Evolutionary conservation across 2,797 vertebrate genomes (phyloP), one percentile per base, ranked within the genome.

Genomic region (Decapterus maruadsi): DNA sequence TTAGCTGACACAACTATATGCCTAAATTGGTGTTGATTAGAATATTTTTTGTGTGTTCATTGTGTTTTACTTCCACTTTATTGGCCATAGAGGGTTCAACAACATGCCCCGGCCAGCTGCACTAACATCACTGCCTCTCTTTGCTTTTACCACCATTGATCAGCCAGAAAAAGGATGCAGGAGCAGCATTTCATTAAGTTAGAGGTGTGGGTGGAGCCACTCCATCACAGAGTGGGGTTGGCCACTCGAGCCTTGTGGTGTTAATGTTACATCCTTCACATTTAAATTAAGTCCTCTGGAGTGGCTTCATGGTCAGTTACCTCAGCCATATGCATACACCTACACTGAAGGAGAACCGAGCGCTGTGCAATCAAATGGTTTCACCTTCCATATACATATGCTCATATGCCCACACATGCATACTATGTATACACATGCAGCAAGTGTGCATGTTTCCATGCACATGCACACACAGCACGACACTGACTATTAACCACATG

Each of bases 201-300:
- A 59, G 54, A 67, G 55, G 58, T 68, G 82, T 80, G 65, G 74
- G 71, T 81, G 76, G 64, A 65, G 74, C 67, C 75, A 65, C 73
- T 89, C 59, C 42, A 78, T 79, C 54, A 77, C 59, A 75, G 55
- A 81, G 76, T 68, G 71, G 26, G 58, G 72, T 67, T 56, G 60
- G 63, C 64, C 75, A 78, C 82, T 82, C 54, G 31, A 70, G 65
- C 62, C 78, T 51, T 7, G 36, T 45, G 70, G 61, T 45, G 67
- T 78, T 79, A 74, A 75, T 36, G 65, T 63, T 77, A 29, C 67
- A 70, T 64, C 56, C 78, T 88, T 87, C 70, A 83, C 82, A 81
- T 86, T 71, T 78, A 77, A 68, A 83, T 87, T 1, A 76, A 78
- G 54, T 72, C 73, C 58, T 84, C 68, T 81, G 58, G 48, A 69